Evolutionary conservation across 2,113 vertebrate species (phyloP), one percentile per base, ranked within the genome.

Genomic region (Chelonoidis abingdonii): DNA sequence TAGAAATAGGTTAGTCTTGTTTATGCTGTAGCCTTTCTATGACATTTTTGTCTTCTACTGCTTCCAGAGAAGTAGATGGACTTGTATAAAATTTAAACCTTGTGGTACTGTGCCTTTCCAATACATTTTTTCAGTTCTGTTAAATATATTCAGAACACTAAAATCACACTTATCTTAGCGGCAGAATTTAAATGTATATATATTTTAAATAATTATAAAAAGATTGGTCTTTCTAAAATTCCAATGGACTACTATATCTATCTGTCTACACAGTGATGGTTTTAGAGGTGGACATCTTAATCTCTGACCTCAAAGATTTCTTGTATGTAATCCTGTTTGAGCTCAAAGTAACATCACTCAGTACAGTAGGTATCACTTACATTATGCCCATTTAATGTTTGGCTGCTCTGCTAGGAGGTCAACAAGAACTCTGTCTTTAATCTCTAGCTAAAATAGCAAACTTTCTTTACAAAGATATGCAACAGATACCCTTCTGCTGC

Each of bases 201-300:
- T 41, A 11, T 93, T 88, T 35, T 5, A 9, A 59, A 75, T 29
- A 72, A 22, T 19, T 35, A 21, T 29, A 44, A 47, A 27, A 65
- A 35, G 9, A 27, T 2, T 25, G n/a, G 7, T 59, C 27, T 44
- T n/a, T 29, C 13, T 1, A 13, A 38, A 29, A 80, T n/a, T 10
- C 53, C 44, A 6, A 4, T 1, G 1, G 44, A 10, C 1, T 52
- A 2, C 84, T 27, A 53, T 22, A 31, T 35, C n/a, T 38, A 22
- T 72, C 69, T 41, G 11, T 27, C 31, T 22, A 1, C 1, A 1
- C 0, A 1, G 2, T 31, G 16, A 9, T 8, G 54, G 8, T 72
- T 27, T 80, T 35, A 14, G 49, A 27, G 62, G 11, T 1, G 24
- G 4, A 1, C 2, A 9, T 49, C 10, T 44, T 6, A 7, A 31